phyloP scores from a whole-genome alignment of 2,113 vertebrate species.

The Origma solitaria region DNA sequence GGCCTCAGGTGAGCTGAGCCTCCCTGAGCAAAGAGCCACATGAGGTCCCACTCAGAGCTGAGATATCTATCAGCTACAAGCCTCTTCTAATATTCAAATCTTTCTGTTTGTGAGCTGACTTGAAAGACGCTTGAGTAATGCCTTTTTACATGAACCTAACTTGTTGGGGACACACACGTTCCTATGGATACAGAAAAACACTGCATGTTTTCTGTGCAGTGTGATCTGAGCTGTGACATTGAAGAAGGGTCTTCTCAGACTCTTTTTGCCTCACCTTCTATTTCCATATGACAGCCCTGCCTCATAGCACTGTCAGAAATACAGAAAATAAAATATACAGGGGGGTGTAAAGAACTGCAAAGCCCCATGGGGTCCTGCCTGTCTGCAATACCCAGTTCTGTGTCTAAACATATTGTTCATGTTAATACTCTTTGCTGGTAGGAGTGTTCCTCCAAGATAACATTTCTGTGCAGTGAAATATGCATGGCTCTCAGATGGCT shows the following conservation, averaged over 20 bases:
- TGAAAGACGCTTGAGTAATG: neutral
- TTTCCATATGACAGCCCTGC: neutral
- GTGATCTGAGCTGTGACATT: neutral
- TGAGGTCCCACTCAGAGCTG: neutral
- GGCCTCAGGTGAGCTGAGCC: neutral
- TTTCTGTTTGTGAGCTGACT: neutral
- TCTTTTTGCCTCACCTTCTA: neutral
- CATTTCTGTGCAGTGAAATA: constrained; percentile 17
- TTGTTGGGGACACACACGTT: neutral
- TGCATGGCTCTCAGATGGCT: neutral
- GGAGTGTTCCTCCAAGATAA: constrained; percentile 14
- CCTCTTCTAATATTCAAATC: neutral
- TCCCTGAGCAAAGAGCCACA: neutral
- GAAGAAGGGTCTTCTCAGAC: neutral
- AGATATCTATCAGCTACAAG: neutral
- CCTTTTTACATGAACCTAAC: neutral
- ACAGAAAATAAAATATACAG: neutral
- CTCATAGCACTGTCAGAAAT: neutral
- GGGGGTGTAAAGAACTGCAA: neutral
- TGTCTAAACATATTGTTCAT: neutral
- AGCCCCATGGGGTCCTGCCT: neutral
- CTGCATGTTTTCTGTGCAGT: neutral
- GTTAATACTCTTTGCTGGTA: constrained; percentile 22
- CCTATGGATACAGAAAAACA: neutral
- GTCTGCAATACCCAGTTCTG: neutral